These are phyloP conservation scores for Acipenser transmontanus DNA, from an alignment of 2,797 vertebrate genomes.

Conservation along the genomic window DNA sequence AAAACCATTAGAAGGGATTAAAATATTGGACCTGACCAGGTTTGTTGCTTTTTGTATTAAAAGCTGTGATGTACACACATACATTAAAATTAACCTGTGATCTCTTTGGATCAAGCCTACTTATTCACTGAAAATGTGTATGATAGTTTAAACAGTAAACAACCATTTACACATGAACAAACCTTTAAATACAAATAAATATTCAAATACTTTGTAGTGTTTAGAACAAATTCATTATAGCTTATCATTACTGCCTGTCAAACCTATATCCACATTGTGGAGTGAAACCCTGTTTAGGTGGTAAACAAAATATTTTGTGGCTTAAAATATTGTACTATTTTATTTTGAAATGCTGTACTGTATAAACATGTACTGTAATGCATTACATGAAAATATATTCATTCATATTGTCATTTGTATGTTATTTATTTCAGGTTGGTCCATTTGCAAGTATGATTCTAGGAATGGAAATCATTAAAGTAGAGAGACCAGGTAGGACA, in stretches of 20 bases:
- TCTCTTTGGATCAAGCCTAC: too few relatives aligned
- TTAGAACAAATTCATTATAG: too few relatives aligned
- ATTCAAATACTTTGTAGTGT: too few relatives aligned
- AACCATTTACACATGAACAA: background rate
- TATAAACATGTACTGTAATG: too few relatives aligned
- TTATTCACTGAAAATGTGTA: too few relatives aligned
- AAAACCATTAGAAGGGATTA: slow-evolving; percentile 75
- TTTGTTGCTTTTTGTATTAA: slow-evolving; percentile 34
- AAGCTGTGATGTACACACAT: too few relatives aligned
- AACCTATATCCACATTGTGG: too few relatives aligned
- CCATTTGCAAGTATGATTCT: slow-evolving; percentile 94
- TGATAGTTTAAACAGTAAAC: background rate
- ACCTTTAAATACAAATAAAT: background rate
- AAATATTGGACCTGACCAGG: slow-evolving; percentile 85
- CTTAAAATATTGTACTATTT: background rate
- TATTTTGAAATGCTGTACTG: background rate
- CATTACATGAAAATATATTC: too few relatives aligned
- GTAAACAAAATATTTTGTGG: background rate
- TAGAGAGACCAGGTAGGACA: slow-evolving; percentile 81
- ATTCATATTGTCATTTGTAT: too few relatives aligned
- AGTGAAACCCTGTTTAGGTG: too few relatives aligned
- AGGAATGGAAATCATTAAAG: slow-evolving; percentile 91
- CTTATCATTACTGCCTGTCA: too few relatives aligned
- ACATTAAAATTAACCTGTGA: background rate
- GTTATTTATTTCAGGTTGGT: slow-evolving; percentile 62